These are phyloP conservation scores for Drosophila hamatofila DNA, from an alignment of 2,888 invertebrate genomes.

Conservation along the genomic window DNA sequence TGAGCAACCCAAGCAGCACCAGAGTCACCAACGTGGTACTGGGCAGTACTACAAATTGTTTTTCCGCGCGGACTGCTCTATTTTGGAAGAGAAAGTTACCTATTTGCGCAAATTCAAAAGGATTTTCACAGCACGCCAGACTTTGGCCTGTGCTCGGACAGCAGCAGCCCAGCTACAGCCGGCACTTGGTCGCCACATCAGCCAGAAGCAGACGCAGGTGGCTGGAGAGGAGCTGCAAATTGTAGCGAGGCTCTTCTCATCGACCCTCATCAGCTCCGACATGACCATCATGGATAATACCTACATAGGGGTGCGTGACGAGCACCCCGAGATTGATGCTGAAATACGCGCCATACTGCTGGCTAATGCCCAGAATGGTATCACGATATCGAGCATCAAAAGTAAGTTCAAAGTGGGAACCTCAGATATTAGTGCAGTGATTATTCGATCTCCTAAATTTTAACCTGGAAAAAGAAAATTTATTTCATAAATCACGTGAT, in stretches of 20 bases:
- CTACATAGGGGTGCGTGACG: conserved; percentile 73
- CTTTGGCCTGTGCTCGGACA: conserved; percentile 8
- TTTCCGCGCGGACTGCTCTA: conserved; percentile 38
- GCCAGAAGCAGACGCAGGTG: neutral
- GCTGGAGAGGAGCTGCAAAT: conserved; percentile 48
- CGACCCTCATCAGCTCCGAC: conserved; percentile 55
- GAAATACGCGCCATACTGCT: conserved; percentile 82
- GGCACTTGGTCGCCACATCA: conserved; percentile 8
- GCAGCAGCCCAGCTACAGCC: conserved; percentile 9
- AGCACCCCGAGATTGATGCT: conserved; percentile 79
- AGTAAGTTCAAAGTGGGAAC: conserved; percentile 63
- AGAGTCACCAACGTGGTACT: conserved; percentile 35
- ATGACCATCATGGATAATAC: conserved; percentile 80
- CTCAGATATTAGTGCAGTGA: neutral
- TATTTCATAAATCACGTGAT: neutral
- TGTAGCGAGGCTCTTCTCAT: conserved; percentile 74
- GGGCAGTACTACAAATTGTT: conserved; percentile 45
- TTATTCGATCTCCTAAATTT: neutral
- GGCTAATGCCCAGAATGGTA: conserved; percentile 82
- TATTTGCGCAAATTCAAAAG: conserved; percentile 57
- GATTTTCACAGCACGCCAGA: conserved; percentile 43
- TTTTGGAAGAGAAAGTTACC: conserved; percentile 40
- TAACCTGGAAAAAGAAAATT: neutral
- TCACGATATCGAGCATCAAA: conserved; percentile 83
- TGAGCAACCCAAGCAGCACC: conserved; percentile 3